Base-by-base conservation (phyloP, 2,888 invertebrate species). In the Kryphioiulus occultus region DNA sequence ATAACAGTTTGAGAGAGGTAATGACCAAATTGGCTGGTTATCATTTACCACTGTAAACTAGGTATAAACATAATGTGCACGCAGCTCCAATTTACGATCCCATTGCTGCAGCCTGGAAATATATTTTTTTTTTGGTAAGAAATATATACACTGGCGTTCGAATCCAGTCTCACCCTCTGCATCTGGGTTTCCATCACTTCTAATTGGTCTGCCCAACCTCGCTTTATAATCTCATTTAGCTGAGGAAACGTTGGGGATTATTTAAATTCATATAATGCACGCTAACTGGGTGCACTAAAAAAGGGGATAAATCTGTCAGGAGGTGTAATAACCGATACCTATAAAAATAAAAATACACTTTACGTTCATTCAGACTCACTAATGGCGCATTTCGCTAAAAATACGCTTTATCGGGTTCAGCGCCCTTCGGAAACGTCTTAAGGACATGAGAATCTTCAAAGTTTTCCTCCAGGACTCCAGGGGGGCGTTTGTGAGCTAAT, bases 261-360 rank as follows among this genome's bases (percentile, higher is more conserved):
- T 59, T 59, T 22, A 59, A 59, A 59, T 59, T 59, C 59, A 59
- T 59, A 59, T 59, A 59, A 59, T 59, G 22, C 59, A 59, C 59
- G 59, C 59, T 59, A 59, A 59, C 59, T 22, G 22, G 59, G 0
- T n/a, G 59, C 59, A 59, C 22, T 59, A 59, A 59, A 59, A 59
- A 59, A n/a, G 59, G 59, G 59, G 59, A 59, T 59, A 59, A 59
- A 59, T 59, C 59, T 22, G 59, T 59, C 59, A 59, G 59, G 22
- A 59, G 59, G 59, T 59, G 59, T 53, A 53, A 53, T 53, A 53
- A 53, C 53, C 53, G 19, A n/a, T 53, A 7, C 59, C 59, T 59
- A 59, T 59, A 59, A 59, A 59, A 59, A 59, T 59, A 59, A 59
- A 59, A 59, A 59, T 59, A 59, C 59, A n/a, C 59, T 53, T 53